Conservation (phyloP, 2,113 vertebrate genomes). For the Isichthys henryi region DNA sequence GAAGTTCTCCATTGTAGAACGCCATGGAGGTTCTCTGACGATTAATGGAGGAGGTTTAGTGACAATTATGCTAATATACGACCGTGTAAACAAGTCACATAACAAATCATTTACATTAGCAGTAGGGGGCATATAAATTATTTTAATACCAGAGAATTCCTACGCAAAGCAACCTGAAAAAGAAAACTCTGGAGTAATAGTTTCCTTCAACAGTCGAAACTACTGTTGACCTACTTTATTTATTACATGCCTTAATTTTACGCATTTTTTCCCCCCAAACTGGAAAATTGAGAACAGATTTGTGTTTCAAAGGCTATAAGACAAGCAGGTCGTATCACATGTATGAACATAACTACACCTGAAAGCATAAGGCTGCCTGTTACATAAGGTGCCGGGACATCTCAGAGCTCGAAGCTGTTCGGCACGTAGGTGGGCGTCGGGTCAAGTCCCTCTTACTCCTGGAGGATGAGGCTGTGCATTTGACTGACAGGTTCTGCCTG, state of each 20-base stretch:
- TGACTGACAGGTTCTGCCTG: background rate
- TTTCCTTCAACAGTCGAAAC: background rate
- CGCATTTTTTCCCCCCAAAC: background rate
- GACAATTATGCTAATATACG: conserved; percentile 7
- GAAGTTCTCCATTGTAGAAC: background rate
- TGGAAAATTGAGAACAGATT: background rate
- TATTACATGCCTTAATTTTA: background rate
- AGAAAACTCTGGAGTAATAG: background rate
- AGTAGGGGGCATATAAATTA: background rate
- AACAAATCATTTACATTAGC: conserved; percentile 19
- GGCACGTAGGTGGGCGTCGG: background rate
- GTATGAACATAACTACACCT: background rate
- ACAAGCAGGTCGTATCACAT: background rate
- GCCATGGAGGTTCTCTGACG: background rate
- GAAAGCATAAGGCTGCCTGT: background rate
- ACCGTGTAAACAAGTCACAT: conserved; percentile 3
- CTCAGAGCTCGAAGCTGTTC: background rate
- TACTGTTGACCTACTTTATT: background rate
- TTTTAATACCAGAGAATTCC: conserved; percentile 5
- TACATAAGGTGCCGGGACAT: background rate
- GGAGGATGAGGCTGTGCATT: background rate
- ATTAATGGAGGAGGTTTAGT: background rate
- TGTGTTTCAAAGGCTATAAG: background rate
- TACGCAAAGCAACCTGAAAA: background rate
- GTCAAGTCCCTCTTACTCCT: background rate